Percentiles rank a stretch among this genome's conserved stretches.
phyloP scores from a whole-genome alignment of 1,140 invertebrate genomes.

The Drosophila albomicans region DNA sequence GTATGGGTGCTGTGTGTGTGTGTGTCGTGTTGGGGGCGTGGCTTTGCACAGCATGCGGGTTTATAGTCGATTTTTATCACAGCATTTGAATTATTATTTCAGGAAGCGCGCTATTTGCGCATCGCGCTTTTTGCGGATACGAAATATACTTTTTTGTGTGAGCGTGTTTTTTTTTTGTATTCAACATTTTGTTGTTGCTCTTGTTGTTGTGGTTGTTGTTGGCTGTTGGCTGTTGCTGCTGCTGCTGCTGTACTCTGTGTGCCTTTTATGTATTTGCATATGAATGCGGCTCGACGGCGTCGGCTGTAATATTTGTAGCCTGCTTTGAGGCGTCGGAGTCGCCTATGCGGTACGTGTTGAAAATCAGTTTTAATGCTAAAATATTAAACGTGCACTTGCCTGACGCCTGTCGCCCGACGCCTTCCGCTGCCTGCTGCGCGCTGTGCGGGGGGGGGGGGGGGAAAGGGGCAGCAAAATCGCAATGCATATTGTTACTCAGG shows the following conservation, averaged over 20 bases:
- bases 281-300: conserved; percentile 71
- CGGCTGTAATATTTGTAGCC: conserved; percentile 60
- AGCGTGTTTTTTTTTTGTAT: conserved; percentile 26
- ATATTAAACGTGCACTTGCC: conserved; percentile 69
- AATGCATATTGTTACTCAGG: conserved; percentile 42
- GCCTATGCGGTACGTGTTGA: conserved; percentile 72
- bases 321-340: conserved; percentile 50
- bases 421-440: conserved; percentile 1
- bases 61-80: conserved; percentile 83
- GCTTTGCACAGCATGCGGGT: conserved; percentile 74
- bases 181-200: conserved; percentile 14
- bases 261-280: conserved; percentile 80
- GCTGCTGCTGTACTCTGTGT: not conserved
- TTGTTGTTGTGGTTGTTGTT: conserved; percentile 3
- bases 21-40: conserved; percentile 32
- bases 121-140: conserved; percentile 82
- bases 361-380: conserved; percentile 81
- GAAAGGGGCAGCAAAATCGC: conserved; percentile 10
- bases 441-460: not conserved
- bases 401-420: conserved; percentile 1
- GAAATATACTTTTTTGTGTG: conserved; percentile 48
- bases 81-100: conserved; percentile 84
- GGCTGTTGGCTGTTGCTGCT: too few species aligned
- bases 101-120: conserved; percentile 84
- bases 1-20: conserved; percentile 31